Base-by-base conservation (phyloP, 2,797 vertebrate genomes). In the Spea hammondii region DNA sequence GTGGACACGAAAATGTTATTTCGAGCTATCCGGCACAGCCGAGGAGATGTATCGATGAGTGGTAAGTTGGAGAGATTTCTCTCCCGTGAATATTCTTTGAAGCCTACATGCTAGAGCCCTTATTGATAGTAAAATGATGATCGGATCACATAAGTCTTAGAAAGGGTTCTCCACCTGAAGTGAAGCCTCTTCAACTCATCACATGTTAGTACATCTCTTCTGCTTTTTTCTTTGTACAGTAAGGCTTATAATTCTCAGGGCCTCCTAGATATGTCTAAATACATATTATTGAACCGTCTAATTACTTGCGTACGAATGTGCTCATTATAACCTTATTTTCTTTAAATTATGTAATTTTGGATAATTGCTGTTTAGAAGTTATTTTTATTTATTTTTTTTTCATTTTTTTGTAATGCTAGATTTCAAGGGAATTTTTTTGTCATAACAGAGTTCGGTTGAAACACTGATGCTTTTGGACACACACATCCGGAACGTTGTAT, bases 391-490 rank as follows among this genome's bases (percentile, higher is more conserved):
- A 59, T 5, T 59, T 59, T 59, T 17, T 62, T 59, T 13, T 12
- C 55, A 12, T 59, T 59, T 57, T 62, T 62, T 32, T 2, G 32
- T 17, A 5, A 32, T 32, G 14, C 59, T 62, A 62, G 59, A 62
- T 17, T 12, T 17, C n/a, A 12, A 17, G 6, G 14, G 59, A 7
- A 62, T 6, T 62, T 17, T 17, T 17, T 32, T 10, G n/a, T 62
- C 6, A 32, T 17, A 17, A 17, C 14, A 62, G 11, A 6, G 59
- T 6, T 17, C 32, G 5, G 70, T 74, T 68, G 14, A 69, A 54
- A 74, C 78, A 79, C 54, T 46, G 55, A 74, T 55, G 62, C 54
- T 60, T 55, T 65, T 54, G 74, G 78, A 65, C 71, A 79, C 77
- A 73, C 69, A 54, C 65, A 78, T 78, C 62, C 48, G 57, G 55